Conservation (phyloP, 30 jellyfish, hydroid and myxozoan species). For the Mastigias papua region DNA sequence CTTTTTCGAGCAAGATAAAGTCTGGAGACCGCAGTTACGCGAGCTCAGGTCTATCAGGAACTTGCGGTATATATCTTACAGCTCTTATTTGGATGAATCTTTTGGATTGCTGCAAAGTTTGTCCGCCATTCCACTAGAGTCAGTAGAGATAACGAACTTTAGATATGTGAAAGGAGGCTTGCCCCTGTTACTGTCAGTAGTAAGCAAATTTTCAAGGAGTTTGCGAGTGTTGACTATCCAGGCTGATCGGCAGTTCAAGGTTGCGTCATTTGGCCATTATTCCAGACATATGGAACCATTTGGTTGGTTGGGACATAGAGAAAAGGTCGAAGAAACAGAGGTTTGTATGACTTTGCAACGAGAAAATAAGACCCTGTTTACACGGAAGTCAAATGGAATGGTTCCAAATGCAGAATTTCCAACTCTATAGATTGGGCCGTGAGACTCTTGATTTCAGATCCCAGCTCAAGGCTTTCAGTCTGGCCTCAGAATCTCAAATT, state of each 20-base stretch:
- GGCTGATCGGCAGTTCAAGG: not conserved
- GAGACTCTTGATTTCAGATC: too few species aligned
- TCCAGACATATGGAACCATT: too few species aligned
- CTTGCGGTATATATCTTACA: not conserved
- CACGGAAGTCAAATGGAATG: too few species aligned
- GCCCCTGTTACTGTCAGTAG: not conserved
- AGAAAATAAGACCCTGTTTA: too few species aligned
- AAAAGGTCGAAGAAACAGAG: too few species aligned
- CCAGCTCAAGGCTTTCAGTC: too few species aligned
- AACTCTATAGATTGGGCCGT: too few species aligned
- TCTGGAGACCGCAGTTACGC: not conserved
- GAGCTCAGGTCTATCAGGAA: not conserved
- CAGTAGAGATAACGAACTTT: not conserved
- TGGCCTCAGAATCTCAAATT: too few species aligned
- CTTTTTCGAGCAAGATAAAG: not conserved
- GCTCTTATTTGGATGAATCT: not conserved
- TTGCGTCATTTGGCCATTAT: too few species aligned
- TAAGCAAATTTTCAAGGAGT: slow-evolving; percentile 3
- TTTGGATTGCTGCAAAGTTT: not conserved
- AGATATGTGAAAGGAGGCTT: not conserved
- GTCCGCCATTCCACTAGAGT: not conserved
- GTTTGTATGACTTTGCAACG: too few species aligned
- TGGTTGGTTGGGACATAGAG: too few species aligned
- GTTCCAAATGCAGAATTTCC: too few species aligned
- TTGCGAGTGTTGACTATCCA: not conserved